These are phyloP conservation scores for Emydocephalus ijimae DNA, from an alignment of 2,113 vertebrate species.

Conservation along the genomic window DNA sequence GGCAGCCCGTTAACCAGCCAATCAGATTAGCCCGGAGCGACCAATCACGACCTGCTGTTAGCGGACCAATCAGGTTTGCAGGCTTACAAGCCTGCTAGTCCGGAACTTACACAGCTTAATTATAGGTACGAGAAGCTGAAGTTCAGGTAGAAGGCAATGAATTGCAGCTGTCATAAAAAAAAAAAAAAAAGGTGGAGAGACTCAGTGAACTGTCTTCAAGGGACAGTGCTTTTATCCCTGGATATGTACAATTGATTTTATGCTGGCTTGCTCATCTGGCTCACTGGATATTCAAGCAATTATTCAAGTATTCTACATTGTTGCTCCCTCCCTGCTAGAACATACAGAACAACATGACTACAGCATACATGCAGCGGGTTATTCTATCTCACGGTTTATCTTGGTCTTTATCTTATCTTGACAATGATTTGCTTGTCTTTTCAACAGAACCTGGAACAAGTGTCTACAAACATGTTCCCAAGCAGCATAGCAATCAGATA, in stretches of 20 bases:
- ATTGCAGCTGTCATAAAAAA: slow-evolving; percentile 31
- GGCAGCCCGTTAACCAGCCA: no score
- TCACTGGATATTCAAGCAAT: neutral
- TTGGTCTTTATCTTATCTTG: neutral
- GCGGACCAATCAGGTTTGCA: no score
- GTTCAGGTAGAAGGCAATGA: slow-evolving; percentile 17
- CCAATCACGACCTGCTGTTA: no score
- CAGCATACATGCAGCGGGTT: neutral
- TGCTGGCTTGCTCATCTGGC: neutral
- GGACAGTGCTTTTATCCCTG: neutral
- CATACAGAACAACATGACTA: neutral
- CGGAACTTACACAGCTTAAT: slow-evolving; percentile 42
- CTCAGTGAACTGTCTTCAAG: slow-evolving; percentile 30
- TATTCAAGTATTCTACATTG: neutral
- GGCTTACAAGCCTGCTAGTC: no score
- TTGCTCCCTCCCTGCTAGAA: neutral
- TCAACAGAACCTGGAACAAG: neutral
- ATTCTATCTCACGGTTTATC: neutral
- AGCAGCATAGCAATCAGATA: neutral
- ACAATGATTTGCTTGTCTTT: neutral
- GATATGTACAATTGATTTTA: neutral
- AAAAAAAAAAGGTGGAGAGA: slow-evolving; percentile 8
- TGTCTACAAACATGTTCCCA: no score
- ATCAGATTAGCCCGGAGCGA: no score
- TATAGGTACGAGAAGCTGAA: slow-evolving; percentile 48